A percentile compares a stretch with the other conserved stretches of the same genome.
phyloP scores from a whole-genome alignment of 2,797 vertebrate genomes.

The Ammospiza maritima region DNA sequence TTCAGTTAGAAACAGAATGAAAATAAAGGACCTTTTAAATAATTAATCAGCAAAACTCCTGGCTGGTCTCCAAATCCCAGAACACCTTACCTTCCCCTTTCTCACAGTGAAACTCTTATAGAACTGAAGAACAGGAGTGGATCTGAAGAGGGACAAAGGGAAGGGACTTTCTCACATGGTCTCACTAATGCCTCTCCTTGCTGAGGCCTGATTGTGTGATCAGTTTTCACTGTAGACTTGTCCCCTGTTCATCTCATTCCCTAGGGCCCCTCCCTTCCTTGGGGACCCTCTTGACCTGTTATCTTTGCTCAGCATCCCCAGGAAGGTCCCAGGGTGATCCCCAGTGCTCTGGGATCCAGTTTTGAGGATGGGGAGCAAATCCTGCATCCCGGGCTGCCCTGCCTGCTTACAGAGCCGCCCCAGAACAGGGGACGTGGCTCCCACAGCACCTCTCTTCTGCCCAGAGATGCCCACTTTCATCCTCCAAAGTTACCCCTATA shows the following conservation, averaged over 20 bases:
- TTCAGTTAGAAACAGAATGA: neutral
- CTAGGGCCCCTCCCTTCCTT: neutral
- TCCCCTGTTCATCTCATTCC: neutral
- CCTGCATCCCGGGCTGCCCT: too few species aligned
- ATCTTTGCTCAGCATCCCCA: neutral
- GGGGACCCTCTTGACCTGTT: neutral
- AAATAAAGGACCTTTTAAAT: slow-evolving; percentile 22
- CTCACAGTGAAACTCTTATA: neutral
- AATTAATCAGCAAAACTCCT: slow-evolving; percentile 7
- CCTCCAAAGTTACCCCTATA: neutral
- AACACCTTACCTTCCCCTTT: neutral
- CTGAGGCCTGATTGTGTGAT: neutral
- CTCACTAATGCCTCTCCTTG: neutral
- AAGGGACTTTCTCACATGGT: neutral
- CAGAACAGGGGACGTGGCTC: rapidly evolving
- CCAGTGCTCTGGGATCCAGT: neutral
- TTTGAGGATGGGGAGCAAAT: rapidly evolving
- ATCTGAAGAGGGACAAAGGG: slow-evolving; percentile 2
- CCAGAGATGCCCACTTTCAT: neutral
- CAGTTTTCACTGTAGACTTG: neutral
- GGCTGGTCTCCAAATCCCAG: neutral
- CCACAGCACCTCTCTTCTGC: neutral
- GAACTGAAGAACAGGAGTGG: neutral
- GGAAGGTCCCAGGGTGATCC: neutral
- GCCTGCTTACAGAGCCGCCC: rapidly evolving